Evolutionary conservation across 64 coral and sea anemone genomes (phyloP).

Genomic region (Catalaphyllia jardinei): DNA sequence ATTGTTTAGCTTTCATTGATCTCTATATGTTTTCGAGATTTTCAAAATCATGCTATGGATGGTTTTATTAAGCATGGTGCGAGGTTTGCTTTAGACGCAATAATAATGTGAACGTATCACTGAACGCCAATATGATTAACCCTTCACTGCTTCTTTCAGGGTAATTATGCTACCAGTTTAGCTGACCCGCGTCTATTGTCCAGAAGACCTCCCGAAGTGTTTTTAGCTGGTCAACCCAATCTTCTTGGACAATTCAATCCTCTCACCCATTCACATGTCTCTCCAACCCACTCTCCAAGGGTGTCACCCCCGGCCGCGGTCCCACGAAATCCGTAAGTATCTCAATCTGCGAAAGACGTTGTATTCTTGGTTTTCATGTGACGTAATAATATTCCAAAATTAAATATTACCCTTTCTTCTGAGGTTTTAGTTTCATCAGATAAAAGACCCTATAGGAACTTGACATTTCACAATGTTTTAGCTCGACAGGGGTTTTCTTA

Average conservation of each 20-base stretch:
- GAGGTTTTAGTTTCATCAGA: too few species aligned
- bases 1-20: too few species aligned
- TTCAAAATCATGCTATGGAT: too few species aligned
- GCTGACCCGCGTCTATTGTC: not conserved
- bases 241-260: not conserved
- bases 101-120: not conserved
- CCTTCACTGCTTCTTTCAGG: not conserved
- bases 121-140: not conserved
- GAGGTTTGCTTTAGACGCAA: not conserved
- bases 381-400: too few species aligned
- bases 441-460: too few species aligned
- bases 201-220: not conserved
- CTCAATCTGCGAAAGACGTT: not conserved
- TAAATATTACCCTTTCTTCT: too few species aligned
- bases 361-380: too few species aligned
- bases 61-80: too few species aligned
- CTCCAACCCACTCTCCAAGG: not conserved
- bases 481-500: too few species aligned
- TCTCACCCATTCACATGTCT: not conserved
- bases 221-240: not conserved
- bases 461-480: too few species aligned
- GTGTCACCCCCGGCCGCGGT: not conserved
- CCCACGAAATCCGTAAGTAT: not conserved
- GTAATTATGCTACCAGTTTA: not conserved
- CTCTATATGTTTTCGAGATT: too few species aligned